Percentiles rank a stretch among this genome's conserved stretches.
Evolutionary conservation across 2,888 invertebrate species (phyloP).

Genomic region (Stegophylla sp.): DNA sequence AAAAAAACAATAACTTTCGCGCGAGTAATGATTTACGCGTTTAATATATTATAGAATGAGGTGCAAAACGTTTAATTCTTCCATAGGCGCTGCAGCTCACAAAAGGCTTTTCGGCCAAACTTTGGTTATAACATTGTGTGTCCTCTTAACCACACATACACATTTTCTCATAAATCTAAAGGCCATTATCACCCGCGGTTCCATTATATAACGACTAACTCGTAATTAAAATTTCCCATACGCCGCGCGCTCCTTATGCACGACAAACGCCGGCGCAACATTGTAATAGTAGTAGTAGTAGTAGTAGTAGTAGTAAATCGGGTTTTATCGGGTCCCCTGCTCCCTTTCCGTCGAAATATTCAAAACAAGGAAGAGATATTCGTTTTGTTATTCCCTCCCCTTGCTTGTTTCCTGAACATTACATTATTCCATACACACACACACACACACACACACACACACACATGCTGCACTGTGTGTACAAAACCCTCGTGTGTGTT

Average conservation of each 20-base stretch:
- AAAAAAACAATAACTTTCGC: not conserved
- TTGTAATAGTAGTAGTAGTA: too few relatives aligned
- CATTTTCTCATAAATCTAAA: constrained; percentile 49
- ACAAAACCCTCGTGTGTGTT: too few relatives aligned
- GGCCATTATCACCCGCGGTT: constrained; percentile 46
- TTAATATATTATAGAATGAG: too few relatives aligned
- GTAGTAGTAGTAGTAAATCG: constrained; percentile 35
- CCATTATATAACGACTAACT: constrained; percentile 38
- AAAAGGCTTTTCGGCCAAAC: constrained; percentile 38
- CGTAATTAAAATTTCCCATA: constrained; percentile 57
- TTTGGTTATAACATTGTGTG: constrained; percentile 34
- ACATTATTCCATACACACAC: too few relatives aligned
- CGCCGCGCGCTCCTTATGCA: constrained; percentile 4
- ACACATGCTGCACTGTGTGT: not conserved
- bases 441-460: too few relatives aligned
- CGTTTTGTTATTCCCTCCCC: constrained; percentile 11
- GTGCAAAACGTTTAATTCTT: constrained; percentile 33
- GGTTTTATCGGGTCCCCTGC: constrained; percentile 42
- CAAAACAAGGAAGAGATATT: constrained; percentile 53
- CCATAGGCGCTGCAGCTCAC: not conserved
- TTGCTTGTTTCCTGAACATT: constrained; percentile 11
- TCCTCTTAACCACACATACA: constrained; percentile 38
- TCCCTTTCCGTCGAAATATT: constrained; percentile 32
- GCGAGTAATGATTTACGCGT: constrained; percentile 40
- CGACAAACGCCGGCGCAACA: too few relatives aligned